These are phyloP conservation scores for Catharus ustulatus DNA, from an alignment of 2,797 vertebrate genomes.

Conservation along the genomic window DNA sequence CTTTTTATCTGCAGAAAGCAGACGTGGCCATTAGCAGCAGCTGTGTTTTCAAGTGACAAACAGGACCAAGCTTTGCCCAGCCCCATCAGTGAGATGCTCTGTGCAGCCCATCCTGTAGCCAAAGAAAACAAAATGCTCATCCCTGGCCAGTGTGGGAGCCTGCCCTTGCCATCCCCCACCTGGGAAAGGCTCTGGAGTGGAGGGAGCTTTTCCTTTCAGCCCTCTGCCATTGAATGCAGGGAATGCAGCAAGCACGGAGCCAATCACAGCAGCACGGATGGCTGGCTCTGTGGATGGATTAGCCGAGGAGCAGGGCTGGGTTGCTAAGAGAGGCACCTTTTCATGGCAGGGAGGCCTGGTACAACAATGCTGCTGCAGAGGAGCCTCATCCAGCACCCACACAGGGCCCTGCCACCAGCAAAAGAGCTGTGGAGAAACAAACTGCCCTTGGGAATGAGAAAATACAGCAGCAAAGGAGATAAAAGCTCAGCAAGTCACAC, in stretches of 20 bases:
- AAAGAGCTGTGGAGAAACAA: neutral
- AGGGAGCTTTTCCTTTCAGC: conserved; percentile 28
- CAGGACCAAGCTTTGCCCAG: neutral
- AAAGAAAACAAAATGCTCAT: neutral
- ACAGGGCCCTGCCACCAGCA: neutral
- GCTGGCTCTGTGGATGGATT: neutral
- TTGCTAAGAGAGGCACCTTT: conserved; percentile 9
- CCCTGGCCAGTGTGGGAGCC: neutral
- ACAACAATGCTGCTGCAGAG: neutral
- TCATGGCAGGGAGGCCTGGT: neutral
- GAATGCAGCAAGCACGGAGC: neutral
- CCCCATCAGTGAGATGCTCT: neutral
- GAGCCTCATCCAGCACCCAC: neutral
- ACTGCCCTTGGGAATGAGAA: neutral
- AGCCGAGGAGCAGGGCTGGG: neutral
- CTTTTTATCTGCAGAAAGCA: neutral
- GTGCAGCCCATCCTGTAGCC: neutral
- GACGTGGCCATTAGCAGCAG: neutral
- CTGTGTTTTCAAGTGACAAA: neutral
- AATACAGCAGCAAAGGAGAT: neutral
- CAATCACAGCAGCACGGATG: neutral
- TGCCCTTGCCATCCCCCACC: neutral
- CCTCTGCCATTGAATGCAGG: conserved; percentile 25
- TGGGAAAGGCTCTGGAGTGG: neutral
- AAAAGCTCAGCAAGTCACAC: neutral